A percentile compares a stretch with the other conserved stretches of the same genome.
phyloP scores from a whole-genome alignment of 2,888 invertebrate genomes.

The Pterostichus madidus region DNA sequence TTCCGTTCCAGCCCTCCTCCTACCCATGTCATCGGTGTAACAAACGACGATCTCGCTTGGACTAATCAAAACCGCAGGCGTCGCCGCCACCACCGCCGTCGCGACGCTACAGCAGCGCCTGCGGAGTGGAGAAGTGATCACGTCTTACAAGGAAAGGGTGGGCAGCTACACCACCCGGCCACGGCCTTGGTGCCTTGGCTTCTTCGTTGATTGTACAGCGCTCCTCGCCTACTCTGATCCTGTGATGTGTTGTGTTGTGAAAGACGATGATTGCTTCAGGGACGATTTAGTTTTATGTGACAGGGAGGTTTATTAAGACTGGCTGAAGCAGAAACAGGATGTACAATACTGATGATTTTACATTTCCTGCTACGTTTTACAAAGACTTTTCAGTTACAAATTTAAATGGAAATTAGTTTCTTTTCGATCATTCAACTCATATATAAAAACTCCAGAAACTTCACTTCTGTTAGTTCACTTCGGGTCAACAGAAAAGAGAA shows the following conservation, averaged over 20 bases:
- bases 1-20: background rate
- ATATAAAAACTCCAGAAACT: too few relatives aligned
- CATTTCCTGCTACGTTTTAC: too few relatives aligned
- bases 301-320: slow-evolving; percentile 49
- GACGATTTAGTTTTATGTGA: slow-evolving; percentile 54
- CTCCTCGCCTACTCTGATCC: slow-evolving; percentile 25
- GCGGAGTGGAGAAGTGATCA: slow-evolving; percentile 73
- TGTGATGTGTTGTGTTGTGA: slow-evolving; percentile 44
- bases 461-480: too few relatives aligned
- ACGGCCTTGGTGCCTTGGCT: slow-evolving; percentile 68
- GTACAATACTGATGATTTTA: slow-evolving; percentile 4
- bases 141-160: slow-evolving; percentile 78
- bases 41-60: slow-evolving; percentile 54
- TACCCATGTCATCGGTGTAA: slow-evolving; percentile 21
- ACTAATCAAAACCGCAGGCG: slow-evolving; percentile 64
- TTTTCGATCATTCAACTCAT: too few relatives aligned
- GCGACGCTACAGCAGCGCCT: slow-evolving; percentile 9
- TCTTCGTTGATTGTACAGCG: slow-evolving; percentile 19
- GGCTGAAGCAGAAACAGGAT: slow-evolving; percentile 17
- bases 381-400: too few relatives aligned
- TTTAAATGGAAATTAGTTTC: too few relatives aligned
- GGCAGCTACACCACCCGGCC: slow-evolving; percentile 71
- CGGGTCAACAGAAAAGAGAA: too few relatives aligned
- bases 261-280: slow-evolving; percentile 45
- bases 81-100: slow-evolving; percentile 30